Evolutionary conservation across 2,113 vertebrate genomes (phyloP).

Genomic region (Misgurnus anguillicaudatus): DNA sequence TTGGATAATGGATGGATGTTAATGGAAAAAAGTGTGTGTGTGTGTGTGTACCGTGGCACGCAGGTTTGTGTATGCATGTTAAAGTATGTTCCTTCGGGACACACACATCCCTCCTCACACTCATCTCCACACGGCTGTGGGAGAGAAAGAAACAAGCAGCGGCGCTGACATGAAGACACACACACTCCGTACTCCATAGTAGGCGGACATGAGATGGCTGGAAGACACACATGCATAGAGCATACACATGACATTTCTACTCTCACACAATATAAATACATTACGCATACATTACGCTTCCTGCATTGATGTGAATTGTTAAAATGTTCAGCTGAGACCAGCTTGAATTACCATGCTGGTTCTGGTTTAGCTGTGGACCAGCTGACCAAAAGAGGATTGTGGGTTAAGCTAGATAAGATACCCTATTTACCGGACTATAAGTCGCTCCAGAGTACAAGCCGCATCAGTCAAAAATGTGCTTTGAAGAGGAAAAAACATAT

Average conservation of each 20-base stretch:
- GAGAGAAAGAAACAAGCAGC: conserved; percentile 82
- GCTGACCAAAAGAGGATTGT: too few relatives aligned
- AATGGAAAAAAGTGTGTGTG: too few relatives aligned
- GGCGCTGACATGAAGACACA: conserved; percentile 83
- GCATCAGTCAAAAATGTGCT: too few relatives aligned
- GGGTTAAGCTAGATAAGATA: too few relatives aligned
- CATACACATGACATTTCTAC: background rate
- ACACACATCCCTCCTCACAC: conserved; percentile 92
- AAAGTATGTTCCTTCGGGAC: conserved; percentile 84
- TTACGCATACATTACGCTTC: background rate
- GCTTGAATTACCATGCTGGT: too few relatives aligned
- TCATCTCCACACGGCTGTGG: conserved; percentile 80
- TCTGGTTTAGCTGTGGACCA: too few relatives aligned
- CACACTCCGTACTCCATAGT: conserved; percentile 91
- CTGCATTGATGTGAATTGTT: background rate
- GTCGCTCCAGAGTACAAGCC: too few relatives aligned
- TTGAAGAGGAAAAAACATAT: too few relatives aligned
- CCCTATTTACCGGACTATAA: too few relatives aligned
- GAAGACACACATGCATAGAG: conserved; percentile 39
- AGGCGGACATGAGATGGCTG: conserved; percentile 83
- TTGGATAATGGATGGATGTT: too few relatives aligned
- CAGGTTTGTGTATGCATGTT: conserved; percentile 80
- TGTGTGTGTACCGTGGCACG: conserved; percentile 71
- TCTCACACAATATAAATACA: background rate
- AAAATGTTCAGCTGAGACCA: background rate